Base-by-base conservation (phyloP, 2,797 vertebrate species). In the Halcyon badia region DNA sequence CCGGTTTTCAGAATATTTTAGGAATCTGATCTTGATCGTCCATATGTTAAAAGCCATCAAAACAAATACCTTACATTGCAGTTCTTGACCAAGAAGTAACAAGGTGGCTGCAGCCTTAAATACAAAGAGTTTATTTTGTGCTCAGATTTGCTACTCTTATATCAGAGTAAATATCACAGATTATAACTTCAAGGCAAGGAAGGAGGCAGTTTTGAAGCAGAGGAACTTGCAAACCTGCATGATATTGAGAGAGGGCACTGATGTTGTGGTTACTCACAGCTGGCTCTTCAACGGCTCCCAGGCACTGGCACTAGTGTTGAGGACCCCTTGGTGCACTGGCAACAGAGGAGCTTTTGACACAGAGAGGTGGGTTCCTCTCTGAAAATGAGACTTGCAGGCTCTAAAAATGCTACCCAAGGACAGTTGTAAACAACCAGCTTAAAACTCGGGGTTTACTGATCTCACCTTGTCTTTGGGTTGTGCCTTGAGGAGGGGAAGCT, bases 1-100 rank as follows among this genome's bases (percentile, higher is more conserved):
- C 95, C 96, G 95, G 94, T 98, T 98, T 98, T 97, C 84, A 93
- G 97, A 98, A 97, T 97, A 97, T 98, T 98, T 98, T 97, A 96
- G 96, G 98, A 97, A 98, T 97, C 96, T 80, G 68, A 84, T 94
- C 94, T 95, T 92, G 87, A 86, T 93, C 61, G 89, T 95, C 89
- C 98, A 98, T 96, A 92, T 98, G 97, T 93, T 97, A 89, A 95
- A 93, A 97, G 58, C 73, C 95, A 96, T 98, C 98, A 97, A 60
- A 78, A 89, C 86, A 95, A 94, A 96, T 96, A 86, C 61, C 87
- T 96, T 62, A 58, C 21, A 10, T 30, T 71, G n/a, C 2, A 2
- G 37, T 61, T 89, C 69, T 46, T 41, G 41, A 49, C 0, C 0
- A 83, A 87, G 79, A 83, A 86, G 86, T 60, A 37, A 65, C 25